Percentiles rank a stretch among this genome's conserved stretches.
Conservation (phyloP, 1,140 invertebrate genomes). For the Ceratina calcarata region DNA sequence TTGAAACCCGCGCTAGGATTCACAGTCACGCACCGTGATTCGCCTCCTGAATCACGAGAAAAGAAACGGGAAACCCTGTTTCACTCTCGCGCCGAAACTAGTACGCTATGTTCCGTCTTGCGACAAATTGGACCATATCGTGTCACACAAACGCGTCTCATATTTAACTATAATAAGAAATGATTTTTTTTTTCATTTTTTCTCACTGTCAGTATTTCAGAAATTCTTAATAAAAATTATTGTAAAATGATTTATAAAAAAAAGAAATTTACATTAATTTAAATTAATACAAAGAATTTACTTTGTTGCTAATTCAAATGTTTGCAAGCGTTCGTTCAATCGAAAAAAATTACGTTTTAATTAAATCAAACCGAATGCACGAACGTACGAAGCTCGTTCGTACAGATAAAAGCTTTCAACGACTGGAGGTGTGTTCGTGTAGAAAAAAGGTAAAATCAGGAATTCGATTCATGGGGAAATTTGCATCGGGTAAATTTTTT, state of each 20-base stretch:
- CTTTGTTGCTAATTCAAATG: no score
- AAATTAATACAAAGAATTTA: no score
- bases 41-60: slow-evolving; percentile 29
- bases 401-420: no score
- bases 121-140: slow-evolving; percentile 16
- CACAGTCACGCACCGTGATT: slow-evolving; percentile 61
- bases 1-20: slow-evolving; percentile 50
- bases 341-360: background rate
- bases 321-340: no score
- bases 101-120: slow-evolving; percentile 27
- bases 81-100: slow-evolving; percentile 54
- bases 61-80: slow-evolving; percentile 61
- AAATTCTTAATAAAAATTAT: no score
- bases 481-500: slow-evolving; percentile 4
- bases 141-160: background rate
- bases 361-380: background rate
- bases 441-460: no score
- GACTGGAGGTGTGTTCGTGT: no score
- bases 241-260: no score
- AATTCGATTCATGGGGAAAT: background rate
- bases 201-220: no score
- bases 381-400: no score
- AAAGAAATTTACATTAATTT: no score
- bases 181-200: no score
- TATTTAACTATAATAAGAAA: slow-evolving; percentile 24